Conservation (phyloP, 2,888 invertebrate genomes). For the Hipparchia sbordonii region DNA sequence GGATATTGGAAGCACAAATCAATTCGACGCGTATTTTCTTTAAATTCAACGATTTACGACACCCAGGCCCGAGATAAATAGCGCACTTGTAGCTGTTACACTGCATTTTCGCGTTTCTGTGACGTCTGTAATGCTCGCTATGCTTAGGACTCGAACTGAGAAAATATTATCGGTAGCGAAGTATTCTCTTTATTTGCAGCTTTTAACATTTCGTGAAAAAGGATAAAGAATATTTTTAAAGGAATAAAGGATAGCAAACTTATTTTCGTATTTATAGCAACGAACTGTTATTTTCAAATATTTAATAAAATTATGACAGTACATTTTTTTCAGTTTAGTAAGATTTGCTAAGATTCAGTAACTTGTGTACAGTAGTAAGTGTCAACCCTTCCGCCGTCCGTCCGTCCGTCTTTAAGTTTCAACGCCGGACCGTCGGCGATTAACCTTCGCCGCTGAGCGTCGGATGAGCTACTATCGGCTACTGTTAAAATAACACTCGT, state of each 20-base stretch:
- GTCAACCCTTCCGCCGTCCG: too few species aligned
- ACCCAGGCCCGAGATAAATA: background rate
- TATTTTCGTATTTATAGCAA: too few species aligned
- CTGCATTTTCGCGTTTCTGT: background rate
- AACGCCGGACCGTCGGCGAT: background rate
- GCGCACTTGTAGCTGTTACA: background rate
- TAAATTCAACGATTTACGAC: background rate
- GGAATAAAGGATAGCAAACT: too few species aligned
- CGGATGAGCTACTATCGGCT: background rate
- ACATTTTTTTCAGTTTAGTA: too few species aligned
- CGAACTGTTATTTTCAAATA: too few species aligned
- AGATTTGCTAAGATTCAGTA: background rate
- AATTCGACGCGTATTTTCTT: constrained; percentile 50
- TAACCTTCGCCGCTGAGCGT: background rate
- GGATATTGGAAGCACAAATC: constrained; percentile 64
- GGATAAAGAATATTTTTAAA: background rate
- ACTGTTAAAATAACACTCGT: background rate
- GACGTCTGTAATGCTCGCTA: background rate
- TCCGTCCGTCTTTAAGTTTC: background rate
- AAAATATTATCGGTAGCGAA: background rate
- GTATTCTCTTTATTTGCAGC: background rate
- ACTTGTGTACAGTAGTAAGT: too few species aligned
- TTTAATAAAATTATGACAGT: too few species aligned
- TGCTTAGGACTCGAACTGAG: background rate
- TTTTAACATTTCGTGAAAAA: background rate